phyloP scores from a whole-genome alignment of 2,113 vertebrate species.

The Gnathonemus longibarbis region DNA sequence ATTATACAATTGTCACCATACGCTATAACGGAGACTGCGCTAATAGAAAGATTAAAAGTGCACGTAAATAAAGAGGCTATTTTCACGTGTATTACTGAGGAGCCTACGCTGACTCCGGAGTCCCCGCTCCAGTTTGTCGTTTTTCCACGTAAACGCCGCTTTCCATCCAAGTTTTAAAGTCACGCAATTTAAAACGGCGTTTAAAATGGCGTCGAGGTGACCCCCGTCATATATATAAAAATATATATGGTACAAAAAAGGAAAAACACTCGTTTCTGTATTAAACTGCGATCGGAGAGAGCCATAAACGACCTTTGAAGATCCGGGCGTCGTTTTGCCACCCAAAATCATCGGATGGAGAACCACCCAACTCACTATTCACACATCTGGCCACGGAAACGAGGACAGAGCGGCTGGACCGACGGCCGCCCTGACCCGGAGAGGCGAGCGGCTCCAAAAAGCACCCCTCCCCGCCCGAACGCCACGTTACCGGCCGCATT shows the following conservation, averaged over 20 bases:
- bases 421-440: neutral
- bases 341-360: neutral
- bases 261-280: neutral
- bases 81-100: neutral
- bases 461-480: neutral
- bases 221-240: neutral
- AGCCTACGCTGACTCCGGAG: neutral
- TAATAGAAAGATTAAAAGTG: neutral
- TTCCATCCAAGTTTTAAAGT: neutral
- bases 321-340: neutral
- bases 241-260: neutral
- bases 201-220: neutral
- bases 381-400: neutral
- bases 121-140: neutral
- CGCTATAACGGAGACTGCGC: neutral
- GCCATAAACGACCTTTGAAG: neutral
- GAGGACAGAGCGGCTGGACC: neutral
- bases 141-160: neutral
- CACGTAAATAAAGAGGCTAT: neutral
- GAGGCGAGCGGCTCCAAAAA: neutral
- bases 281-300: neutral
- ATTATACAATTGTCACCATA: neutral
- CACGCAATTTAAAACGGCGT: neutral
- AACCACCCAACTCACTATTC: neutral
- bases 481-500: neutral